Conservation (phyloP, 2,888 invertebrate species). For the Ypsolopha scabrella region DNA sequence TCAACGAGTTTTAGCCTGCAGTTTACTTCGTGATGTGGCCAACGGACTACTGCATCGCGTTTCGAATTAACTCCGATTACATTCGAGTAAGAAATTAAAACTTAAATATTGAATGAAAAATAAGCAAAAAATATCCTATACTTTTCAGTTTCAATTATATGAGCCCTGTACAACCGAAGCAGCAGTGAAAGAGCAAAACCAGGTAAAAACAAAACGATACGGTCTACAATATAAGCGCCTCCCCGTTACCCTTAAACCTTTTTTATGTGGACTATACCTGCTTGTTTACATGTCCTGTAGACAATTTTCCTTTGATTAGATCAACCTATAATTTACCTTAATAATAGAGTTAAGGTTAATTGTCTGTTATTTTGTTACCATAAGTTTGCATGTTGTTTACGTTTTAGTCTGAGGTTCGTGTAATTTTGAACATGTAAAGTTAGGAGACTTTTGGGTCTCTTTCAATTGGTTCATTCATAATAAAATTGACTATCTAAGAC, state of each 20-base stretch:
- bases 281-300: not conserved
- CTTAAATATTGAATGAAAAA: too few species aligned
- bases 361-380: not conserved
- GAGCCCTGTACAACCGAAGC: not conserved
- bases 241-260: not conserved
- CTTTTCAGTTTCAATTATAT: not conserved
- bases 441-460: not conserved
- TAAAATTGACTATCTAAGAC: too few species aligned
- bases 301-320: not conserved
- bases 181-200: not conserved
- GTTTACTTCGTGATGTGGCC: too few species aligned
- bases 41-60: too few species aligned
- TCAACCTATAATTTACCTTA: not conserved
- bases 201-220: not conserved
- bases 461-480: too few species aligned
- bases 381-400: not conserved
- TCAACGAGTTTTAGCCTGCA: too few species aligned
- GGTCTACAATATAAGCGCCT: not conserved
- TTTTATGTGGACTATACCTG: not conserved
- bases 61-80: too few species aligned
- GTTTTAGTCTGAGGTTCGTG: not conserved
- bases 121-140: too few species aligned
- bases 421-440: not conserved
- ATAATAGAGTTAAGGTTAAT: not conserved
- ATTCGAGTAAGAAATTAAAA: too few species aligned